These are phyloP conservation scores for Himalopsyche phryganea DNA, from an alignment of 1,140 invertebrate species.

Conservation along the genomic window DNA sequence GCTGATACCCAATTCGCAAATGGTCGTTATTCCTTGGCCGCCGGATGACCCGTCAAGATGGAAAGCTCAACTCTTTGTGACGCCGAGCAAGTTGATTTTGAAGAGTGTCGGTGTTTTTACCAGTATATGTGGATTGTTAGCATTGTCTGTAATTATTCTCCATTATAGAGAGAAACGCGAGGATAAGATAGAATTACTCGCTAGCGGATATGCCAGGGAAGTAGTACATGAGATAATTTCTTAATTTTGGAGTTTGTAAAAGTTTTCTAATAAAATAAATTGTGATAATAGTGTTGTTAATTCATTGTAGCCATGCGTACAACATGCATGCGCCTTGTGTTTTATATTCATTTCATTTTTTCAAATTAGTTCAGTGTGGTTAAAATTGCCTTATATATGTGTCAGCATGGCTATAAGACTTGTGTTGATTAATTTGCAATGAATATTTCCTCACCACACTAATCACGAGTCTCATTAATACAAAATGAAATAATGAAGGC, in stretches of 20 bases:
- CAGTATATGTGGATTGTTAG: constrained; percentile 82
- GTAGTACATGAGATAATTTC: constrained; percentile 6
- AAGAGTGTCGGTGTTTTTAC: constrained; percentile 87
- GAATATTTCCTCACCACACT: too few species aligned
- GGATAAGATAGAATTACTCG: constrained; percentile 83
- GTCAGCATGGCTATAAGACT: too few species aligned
- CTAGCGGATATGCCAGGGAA: constrained; percentile 21
- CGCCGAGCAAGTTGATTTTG: constrained; percentile 89
- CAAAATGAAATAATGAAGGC: too few species aligned
- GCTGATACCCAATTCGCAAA: constrained; percentile 96
- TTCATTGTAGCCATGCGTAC: not conserved
- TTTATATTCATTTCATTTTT: too few species aligned
- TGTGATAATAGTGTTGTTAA: not conserved
- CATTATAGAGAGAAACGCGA: constrained; percentile 92
- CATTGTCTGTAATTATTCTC: constrained; percentile 78
- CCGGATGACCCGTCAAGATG: constrained; percentile 73
- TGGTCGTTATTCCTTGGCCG: constrained; percentile 91
- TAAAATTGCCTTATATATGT: too few species aligned
- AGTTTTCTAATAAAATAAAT: not conserved
- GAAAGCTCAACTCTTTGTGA: constrained; percentile 93
- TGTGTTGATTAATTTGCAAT: too few species aligned
- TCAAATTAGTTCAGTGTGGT: too few species aligned
- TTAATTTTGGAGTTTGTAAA: not conserved
- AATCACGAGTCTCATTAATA: too few species aligned
- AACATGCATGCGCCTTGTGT: too few species aligned